These are phyloP conservation scores for Malacosoma neustria DNA, from an alignment of 2,888 invertebrate genomes.

Conservation along the genomic window DNA sequence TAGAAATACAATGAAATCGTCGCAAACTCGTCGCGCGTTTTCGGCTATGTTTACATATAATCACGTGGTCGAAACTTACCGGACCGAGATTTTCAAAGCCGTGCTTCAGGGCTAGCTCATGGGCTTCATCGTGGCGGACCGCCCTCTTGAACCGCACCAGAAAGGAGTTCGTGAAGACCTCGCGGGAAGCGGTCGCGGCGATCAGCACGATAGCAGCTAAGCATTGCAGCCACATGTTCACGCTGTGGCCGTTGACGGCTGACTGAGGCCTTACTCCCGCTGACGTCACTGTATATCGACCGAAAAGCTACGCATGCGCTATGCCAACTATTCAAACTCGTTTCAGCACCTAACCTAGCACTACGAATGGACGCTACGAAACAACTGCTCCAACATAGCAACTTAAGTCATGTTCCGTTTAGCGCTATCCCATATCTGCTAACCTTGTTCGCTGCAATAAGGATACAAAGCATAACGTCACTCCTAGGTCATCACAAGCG, in stretches of 20 bases:
- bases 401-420: conserved; percentile 23
- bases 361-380: conserved; percentile 38
- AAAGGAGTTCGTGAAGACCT: conserved; percentile 97
- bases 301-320: conserved; percentile 51
- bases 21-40: conserved; percentile 17
- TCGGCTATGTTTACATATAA: conserved; percentile 56
- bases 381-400: conserved; percentile 34
- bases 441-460: conserved; percentile 18
- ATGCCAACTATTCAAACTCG: conserved; percentile 26
- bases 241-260: conserved; percentile 54
- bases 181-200: conserved; percentile 57
- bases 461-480: conserved; percentile 12
- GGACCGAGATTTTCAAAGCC: conserved; percentile 96
- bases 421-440: conserved; percentile 15
- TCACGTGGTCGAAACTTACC: conserved; percentile 82
- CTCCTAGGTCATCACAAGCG: not conserved
- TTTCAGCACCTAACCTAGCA: conserved; percentile 24
- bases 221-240: conserved; percentile 66
- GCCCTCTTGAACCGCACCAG: conserved; percentile 90
- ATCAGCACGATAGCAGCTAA: conserved; percentile 56
- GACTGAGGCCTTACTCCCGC: conserved; percentile 49
- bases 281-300: conserved; percentile 70
- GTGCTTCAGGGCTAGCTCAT: conserved; percentile 87
- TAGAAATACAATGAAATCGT: conserved; percentile 21
- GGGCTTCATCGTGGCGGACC: conserved; percentile 84